Conservation (phyloP, 2,113 vertebrate genomes). For the Oncorhynchus tshawytscha region DNA sequence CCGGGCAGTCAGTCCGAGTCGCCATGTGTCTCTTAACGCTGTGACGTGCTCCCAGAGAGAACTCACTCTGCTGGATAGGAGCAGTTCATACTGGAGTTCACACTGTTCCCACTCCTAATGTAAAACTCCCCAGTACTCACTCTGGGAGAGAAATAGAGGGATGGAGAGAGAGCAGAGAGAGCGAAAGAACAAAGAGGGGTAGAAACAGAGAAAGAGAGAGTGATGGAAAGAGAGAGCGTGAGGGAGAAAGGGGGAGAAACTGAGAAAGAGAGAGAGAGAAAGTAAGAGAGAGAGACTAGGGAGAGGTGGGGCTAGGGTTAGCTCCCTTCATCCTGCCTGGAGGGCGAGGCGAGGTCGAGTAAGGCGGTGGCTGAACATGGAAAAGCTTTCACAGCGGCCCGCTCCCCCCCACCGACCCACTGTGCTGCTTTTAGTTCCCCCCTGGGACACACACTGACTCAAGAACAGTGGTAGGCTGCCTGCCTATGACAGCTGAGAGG, state of each 20-base stretch:
- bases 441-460: constrained; percentile 49
- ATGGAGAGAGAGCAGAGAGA: constrained; percentile 12
- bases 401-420: constrained; percentile 46
- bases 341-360: background rate
- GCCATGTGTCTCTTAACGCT: too few relatives aligned
- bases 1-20: constrained; percentile 26
- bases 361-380: constrained; percentile 58
- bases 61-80: too few relatives aligned
- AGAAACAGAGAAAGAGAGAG: too few relatives aligned
- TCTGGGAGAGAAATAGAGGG: background rate
- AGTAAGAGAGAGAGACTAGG: background rate
- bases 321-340: background rate
- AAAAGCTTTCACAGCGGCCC: constrained; percentile 73
- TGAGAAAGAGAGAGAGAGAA: background rate
- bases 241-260: too few relatives aligned
- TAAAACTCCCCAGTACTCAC: too few relatives aligned
- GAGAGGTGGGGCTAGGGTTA: background rate
- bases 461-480: constrained; percentile 45
- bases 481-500: constrained; percentile 57
- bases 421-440: constrained; percentile 71
- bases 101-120: too few relatives aligned
- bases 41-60: too few relatives aligned
- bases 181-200: background rate
- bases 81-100: too few relatives aligned
- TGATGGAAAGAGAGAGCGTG: too few relatives aligned